Evolutionary conservation across 2,888 invertebrate species (phyloP), one percentile per base, ranked within the genome.

Genomic region (Caenorhabditis zanzibari): DNA sequence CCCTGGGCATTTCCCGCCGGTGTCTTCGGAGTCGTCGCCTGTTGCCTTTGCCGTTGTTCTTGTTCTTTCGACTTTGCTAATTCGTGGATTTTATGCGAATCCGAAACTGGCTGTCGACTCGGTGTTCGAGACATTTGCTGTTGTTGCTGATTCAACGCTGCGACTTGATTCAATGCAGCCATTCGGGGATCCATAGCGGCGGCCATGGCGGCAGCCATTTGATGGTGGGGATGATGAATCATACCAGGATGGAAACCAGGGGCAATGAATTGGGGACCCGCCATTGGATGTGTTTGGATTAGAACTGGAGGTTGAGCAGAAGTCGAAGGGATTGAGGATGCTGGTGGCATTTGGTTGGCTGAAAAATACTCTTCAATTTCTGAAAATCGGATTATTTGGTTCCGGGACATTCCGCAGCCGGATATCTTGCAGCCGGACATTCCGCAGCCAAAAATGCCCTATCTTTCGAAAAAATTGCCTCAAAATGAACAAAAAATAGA

Each of bases 41-140:
- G 47, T 22, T 52, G 68, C 22, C 61, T 26, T 32, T 61, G 69
- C 16, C 68, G 35, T 38, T 58, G 69, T 44, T 71, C 71, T 16
- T 69, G 63, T 16, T 82, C 74, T 38, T 77, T 77, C 12, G 69
- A 47, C 32, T 71, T 73, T 5, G 82, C 73, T 41, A 84, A 26
- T 24, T 84, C 84, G 52, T 84, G 84, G 26, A 84, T 84, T n/a
- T 84, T 84, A 35, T 84, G 84, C 12, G 76, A 35, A 16, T 72
- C 72, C 9, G 54, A 22, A 16, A 14, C 44, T 9, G 32, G n/a
- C 22, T 83, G 80, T 24, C 83, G 41, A 28, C 80, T 80, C 26
- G 84, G 80, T n/a, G 80, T 76, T 59, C 80, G 71, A 12, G 80
- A 19, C 72, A 72, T 66, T 54, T 68, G 80, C 22, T 72, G 79